Evolutionary conservation across 2,888 invertebrate species (phyloP).

Genomic region (Megalurothrips usitatus): DNA sequence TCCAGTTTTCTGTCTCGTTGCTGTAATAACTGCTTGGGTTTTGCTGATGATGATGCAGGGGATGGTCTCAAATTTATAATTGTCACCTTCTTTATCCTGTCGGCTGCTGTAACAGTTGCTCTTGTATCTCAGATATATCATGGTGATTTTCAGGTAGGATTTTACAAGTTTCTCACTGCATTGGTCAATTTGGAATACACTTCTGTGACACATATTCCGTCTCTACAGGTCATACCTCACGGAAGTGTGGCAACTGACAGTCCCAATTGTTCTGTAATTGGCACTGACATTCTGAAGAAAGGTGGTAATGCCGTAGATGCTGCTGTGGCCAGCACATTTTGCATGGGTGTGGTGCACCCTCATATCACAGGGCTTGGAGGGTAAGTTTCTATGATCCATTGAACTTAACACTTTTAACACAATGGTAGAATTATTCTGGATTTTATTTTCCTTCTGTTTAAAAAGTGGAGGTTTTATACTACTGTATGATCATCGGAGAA

Average conservation of each 20-base stretch:
- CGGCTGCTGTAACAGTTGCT: conserved; percentile 64
- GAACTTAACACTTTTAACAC: neutral
- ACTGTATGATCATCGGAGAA: conserved; percentile 63
- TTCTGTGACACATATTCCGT: neutral
- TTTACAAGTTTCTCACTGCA: neutral
- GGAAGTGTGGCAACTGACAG: conserved; percentile 70
- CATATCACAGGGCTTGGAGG: conserved; percentile 73
- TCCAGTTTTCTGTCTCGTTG: neutral
- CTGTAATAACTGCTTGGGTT: neutral
- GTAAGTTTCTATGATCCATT: conserved; percentile 48
- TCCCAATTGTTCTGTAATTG: conserved; percentile 66
- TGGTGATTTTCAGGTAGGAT: conserved; percentile 64
- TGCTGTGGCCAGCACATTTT: conserved; percentile 66
- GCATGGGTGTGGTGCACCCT: conserved; percentile 67
- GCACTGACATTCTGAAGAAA: conserved; percentile 60
- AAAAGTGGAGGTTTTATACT: conserved; percentile 67
- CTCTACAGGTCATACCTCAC: conserved; percentile 61
- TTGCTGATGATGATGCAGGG: conserved; percentile 33
- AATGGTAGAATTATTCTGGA: neutral
- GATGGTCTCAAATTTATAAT: conserved; percentile 63
- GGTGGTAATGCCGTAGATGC: conserved; percentile 77
- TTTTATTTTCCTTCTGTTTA: conserved; percentile 32
- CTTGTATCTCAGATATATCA: conserved; percentile 67
- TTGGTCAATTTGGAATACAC: neutral
- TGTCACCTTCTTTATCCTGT: conserved; percentile 60